phyloP scores from a whole-genome alignment of 2,797 vertebrate genomes.

The Sphaeramia orbicularis region DNA sequence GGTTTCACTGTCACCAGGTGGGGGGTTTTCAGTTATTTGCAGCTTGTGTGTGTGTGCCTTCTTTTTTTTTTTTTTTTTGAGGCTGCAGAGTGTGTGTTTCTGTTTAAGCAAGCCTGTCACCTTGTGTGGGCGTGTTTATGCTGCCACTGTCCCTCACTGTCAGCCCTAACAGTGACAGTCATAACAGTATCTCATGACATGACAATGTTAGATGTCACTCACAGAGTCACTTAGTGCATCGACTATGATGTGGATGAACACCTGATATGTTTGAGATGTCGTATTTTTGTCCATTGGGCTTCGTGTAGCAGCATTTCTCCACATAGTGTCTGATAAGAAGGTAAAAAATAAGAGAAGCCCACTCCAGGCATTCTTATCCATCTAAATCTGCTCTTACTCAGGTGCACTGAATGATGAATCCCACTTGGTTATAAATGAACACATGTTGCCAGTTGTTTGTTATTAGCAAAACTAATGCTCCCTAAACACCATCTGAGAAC shows the following conservation, averaged over 20 bases:
- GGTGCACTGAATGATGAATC: too few relatives aligned
- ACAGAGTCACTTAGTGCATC: conserved; percentile 28
- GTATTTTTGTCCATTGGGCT: too few relatives aligned
- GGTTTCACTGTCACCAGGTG: conserved; percentile 95
- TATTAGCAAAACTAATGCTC: too few relatives aligned
- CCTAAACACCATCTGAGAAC: too few relatives aligned
- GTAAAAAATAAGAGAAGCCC: too few relatives aligned
- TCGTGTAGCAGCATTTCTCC: too few relatives aligned
- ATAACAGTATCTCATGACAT: conserved; percentile 28
- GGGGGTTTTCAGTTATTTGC: conserved; percentile 21
- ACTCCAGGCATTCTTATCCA: too few relatives aligned
- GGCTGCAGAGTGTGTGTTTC: conserved; percentile 9
- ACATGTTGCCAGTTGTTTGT: too few relatives aligned
- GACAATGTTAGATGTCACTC: conserved; percentile 50
- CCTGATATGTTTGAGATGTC: conserved; percentile 20
- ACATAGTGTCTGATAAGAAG: too few relatives aligned
- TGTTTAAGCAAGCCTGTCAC: conserved; percentile 34
- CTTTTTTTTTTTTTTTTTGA: not conserved
- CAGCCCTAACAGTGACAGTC: conserved; percentile 33
- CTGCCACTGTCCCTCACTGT: conserved; percentile 29
- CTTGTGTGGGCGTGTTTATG: conserved; percentile 33
- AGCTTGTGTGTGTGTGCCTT: conserved; percentile 4
- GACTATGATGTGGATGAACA: conserved; percentile 25
- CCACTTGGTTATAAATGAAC: too few relatives aligned
- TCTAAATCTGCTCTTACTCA: too few relatives aligned